These are phyloP conservation scores for Callyntrura sp. DNA, from an alignment of 2,888 invertebrate species.

Conservation along the genomic window DNA sequence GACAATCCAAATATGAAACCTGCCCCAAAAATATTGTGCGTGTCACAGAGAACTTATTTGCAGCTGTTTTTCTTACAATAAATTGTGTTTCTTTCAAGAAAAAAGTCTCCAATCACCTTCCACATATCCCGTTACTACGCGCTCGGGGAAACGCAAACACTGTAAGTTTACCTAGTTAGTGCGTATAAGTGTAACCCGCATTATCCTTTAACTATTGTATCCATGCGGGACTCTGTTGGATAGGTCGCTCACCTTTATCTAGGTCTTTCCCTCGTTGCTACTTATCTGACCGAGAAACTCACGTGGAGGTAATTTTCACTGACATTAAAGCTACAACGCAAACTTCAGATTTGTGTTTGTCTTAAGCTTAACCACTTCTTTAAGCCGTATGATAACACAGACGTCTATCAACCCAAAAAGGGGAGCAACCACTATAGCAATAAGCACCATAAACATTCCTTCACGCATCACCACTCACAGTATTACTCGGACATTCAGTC, in stretches of 20 bases:
- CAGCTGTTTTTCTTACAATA: too few species aligned
- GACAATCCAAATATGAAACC: not conserved
- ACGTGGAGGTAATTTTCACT: conserved; percentile 64
- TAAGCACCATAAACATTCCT: too few species aligned
- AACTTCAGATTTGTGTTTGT: conserved; percentile 43
- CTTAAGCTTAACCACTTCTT: not conserved
- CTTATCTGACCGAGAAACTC: conserved; percentile 37
- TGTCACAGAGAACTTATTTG: not conserved
- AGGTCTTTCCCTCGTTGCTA: conserved; percentile 38
- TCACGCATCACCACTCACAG: conserved; percentile 35
- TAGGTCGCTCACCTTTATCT: conserved; percentile 70
- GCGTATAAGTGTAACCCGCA: not conserved
- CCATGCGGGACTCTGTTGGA: conserved; percentile 8
- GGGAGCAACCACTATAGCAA: not conserved
- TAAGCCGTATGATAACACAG: conserved; percentile 21
- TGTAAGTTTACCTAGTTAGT: not conserved
- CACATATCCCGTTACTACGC: too few species aligned
- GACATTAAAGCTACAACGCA: conserved; percentile 49
- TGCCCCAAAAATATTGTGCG: conserved; percentile 6
- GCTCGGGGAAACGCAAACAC: conserved; percentile 49
- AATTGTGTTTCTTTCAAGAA: too few species aligned
- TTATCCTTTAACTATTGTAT: not conserved
- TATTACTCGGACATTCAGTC: not conserved
- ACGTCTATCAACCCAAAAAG: not conserved
- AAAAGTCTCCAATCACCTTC: too few species aligned